A percentile compares a stretch with the other conserved stretches of the same genome.
These are phyloP conservation scores for Centruroides vittatus DNA, from an alignment of 1,140 invertebrate genomes.

Conservation along the genomic window DNA sequence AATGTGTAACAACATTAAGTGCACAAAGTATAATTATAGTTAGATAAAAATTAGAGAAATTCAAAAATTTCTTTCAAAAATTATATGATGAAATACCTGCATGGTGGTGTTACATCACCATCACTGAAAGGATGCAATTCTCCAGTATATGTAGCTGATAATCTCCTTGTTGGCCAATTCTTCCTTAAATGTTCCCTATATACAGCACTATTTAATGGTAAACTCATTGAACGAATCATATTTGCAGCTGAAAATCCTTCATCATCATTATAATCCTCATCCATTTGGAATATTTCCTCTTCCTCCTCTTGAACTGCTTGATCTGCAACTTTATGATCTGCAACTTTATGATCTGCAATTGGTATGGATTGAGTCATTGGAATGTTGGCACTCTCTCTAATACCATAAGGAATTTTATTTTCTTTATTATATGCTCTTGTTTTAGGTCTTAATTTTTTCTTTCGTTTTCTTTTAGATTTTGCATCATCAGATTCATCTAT, in stretches of 20 bases:
- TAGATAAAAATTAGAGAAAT: no score
- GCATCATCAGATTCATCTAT: no score
- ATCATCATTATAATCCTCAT: slow-evolving; percentile 43
- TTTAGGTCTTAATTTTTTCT: no score
- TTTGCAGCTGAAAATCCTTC: slow-evolving; percentile 2
- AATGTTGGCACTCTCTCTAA: background rate
- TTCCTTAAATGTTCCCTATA: slow-evolving; percentile 1
- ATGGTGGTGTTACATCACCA: slow-evolving; percentile 55
- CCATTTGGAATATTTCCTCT: slow-evolving; percentile 35
- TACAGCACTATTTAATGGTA: slow-evolving; percentile 3
- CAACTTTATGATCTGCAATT: background rate
- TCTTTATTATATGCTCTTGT: no score
- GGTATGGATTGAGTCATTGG: background rate
- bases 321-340: background rate
- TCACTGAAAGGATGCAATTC: slow-evolving; percentile 85
- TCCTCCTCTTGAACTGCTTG: background rate
- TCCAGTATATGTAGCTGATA: slow-evolving; percentile 9
- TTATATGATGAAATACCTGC: slow-evolving; percentile 35
- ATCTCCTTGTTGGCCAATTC: slow-evolving; percentile 8
- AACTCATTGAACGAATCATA: slow-evolving; percentile 10
- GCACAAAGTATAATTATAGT: no score
- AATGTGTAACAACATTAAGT: no score
- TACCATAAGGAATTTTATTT: background rate
- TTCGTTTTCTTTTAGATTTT: no score
- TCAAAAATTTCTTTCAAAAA: no score